Evolutionary conservation across 1,140 invertebrate genomes (phyloP).

Genomic region (Drosophila jambulina): DNA sequence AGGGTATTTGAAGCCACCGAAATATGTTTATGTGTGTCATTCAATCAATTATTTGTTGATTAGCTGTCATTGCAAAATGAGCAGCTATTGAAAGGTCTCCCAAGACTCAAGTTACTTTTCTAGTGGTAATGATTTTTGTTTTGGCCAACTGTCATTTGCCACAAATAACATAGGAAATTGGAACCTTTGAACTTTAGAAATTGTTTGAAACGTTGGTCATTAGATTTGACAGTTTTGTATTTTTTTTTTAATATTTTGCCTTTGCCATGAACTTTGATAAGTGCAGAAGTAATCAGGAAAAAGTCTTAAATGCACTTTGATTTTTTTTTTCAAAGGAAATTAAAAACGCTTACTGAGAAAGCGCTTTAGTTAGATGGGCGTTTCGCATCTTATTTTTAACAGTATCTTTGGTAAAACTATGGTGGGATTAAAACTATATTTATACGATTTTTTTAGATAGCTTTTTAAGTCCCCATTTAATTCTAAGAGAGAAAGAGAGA

Average conservation of each 20-base stretch:
- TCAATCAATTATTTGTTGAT: not conserved
- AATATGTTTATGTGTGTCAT: not conserved
- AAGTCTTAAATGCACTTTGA: not conserved
- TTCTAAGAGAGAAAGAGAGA: too few relatives aligned
- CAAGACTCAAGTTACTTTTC: not conserved
- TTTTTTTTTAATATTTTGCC: not conserved
- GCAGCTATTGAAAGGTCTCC: not conserved
- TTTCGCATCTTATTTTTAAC: too few relatives aligned
- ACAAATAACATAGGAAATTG: not conserved
- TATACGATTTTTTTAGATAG: too few relatives aligned
- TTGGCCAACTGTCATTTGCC: conserved; percentile 2
- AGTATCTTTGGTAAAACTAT: too few relatives aligned
- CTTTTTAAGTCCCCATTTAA: too few relatives aligned
- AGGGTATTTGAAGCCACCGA: not conserved
- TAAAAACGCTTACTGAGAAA: too few relatives aligned
- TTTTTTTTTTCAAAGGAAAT: too few relatives aligned
- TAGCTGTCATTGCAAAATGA: not conserved
- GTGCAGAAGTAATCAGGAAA: not conserved
- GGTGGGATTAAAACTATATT: too few relatives aligned
- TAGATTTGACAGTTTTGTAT: not conserved
- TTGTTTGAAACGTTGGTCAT: not conserved
- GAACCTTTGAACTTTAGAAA: not conserved
- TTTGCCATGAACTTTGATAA: not conserved
- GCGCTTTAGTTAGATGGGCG: too few relatives aligned
- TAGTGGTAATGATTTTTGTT: conserved; percentile 1